These are phyloP conservation scores for Drosophila ercepeae DNA, from an alignment of 1,140 invertebrate genomes.

Conservation along the genomic window DNA sequence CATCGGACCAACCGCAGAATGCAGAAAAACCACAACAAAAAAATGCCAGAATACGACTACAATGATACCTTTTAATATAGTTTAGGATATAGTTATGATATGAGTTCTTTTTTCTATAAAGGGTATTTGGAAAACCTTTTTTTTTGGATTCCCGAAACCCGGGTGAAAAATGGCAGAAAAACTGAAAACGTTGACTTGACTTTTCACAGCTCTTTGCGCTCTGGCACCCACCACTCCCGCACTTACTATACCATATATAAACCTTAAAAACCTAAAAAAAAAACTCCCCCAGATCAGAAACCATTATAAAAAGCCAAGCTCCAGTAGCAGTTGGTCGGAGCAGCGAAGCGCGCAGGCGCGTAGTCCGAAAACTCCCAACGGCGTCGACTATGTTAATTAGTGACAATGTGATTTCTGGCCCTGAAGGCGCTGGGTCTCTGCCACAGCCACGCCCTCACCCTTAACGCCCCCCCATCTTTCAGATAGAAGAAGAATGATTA, in stretches of 20 bases:
- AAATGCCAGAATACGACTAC: neutral
- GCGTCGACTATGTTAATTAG: slow-evolving; percentile 78
- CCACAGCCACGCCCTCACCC: slow-evolving; percentile 10
- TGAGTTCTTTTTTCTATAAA: too few relatives aligned
- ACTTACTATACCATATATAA: too few relatives aligned
- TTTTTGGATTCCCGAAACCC: too few relatives aligned
- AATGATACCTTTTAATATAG: neutral
- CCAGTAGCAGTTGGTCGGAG: slow-evolving; percentile 51
- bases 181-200: slow-evolving; percentile 71
- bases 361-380: slow-evolving; percentile 63
- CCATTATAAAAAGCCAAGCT: slow-evolving; percentile 7
- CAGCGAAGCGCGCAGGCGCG: slow-evolving; percentile 75
- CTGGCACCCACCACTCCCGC: slow-evolving; percentile 36
- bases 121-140: slow-evolving; percentile 7
- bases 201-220: slow-evolving; percentile 75
- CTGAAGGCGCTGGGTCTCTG: slow-evolving; percentile 53
- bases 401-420: slow-evolving; percentile 76
- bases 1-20: slow-evolving; percentile 39
- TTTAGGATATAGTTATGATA: too few relatives aligned
- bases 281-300: slow-evolving; percentile 8
- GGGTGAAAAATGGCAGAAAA: slow-evolving; percentile 28
- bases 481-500: slow-evolving; percentile 70
- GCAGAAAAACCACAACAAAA: slow-evolving; percentile 11
- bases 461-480: too few relatives aligned
- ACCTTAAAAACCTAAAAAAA: neutral